Conservation (phyloP, 2,888 invertebrate genomes). For the Leptothorax acervorum region DNA sequence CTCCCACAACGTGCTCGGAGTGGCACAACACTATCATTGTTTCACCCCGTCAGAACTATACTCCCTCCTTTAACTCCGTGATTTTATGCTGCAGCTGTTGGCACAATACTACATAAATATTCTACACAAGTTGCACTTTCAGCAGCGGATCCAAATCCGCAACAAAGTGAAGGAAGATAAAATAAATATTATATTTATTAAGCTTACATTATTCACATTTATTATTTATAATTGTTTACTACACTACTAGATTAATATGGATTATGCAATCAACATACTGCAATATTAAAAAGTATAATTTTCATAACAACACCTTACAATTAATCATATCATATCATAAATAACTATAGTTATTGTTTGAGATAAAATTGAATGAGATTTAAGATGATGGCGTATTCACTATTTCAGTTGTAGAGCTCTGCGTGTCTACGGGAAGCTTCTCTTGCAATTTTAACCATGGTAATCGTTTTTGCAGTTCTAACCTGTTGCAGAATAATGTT, state of each 20-base stretch:
- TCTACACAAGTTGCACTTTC: not conserved
- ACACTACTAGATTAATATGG: not conserved
- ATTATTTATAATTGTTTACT: constrained; percentile 9
- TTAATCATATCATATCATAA: not conserved
- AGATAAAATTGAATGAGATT: not conserved
- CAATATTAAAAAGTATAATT: not conserved
- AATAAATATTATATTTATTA: not conserved
- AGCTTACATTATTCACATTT: not conserved
- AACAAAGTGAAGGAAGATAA: not conserved
- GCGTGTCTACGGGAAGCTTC: constrained; percentile 76
- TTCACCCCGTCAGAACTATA: no score
- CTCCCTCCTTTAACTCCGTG: no score
- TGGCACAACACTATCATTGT: no score
- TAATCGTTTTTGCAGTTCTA: constrained; percentile 93
- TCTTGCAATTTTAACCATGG: constrained; percentile 89
- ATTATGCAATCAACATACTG: not conserved
- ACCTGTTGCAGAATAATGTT: constrained; percentile 84
- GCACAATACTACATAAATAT: not conserved
- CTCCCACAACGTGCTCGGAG: no score
- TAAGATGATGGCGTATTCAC: constrained; percentile 72
- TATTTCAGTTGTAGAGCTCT: constrained; percentile 80
- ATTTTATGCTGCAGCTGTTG: no score
- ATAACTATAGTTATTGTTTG: not conserved
- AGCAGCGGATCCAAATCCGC: no score
- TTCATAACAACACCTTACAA: not conserved